These are phyloP conservation scores for Acrobasis repandana DNA, from an alignment of 2,888 invertebrate species.

Conservation along the genomic window DNA sequence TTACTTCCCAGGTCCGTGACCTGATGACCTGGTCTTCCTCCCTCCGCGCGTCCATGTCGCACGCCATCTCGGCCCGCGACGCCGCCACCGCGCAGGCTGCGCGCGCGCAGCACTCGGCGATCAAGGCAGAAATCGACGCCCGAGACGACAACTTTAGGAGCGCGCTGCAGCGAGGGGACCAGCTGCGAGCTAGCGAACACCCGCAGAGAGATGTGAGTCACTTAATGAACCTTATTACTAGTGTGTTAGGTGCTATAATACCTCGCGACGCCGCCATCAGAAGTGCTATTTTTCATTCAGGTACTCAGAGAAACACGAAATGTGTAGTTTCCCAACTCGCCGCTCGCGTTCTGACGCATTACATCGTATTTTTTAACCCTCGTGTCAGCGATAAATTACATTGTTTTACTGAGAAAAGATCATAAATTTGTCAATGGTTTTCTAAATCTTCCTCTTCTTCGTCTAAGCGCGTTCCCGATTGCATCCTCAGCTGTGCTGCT, in stretches of 20 bases:
- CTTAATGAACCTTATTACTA: not conserved
- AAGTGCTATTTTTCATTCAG: too few species aligned
- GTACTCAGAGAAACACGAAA: too few species aligned
- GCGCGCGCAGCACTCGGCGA: constrained; percentile 86
- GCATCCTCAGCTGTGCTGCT: too few species aligned
- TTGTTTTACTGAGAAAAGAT: too few species aligned
- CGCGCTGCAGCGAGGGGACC: constrained; percentile 89
- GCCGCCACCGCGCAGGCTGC: constrained; percentile 90
- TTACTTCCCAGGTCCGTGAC: constrained; percentile 92
- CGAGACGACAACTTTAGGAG: constrained; percentile 88
- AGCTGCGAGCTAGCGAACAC: constrained; percentile 93
- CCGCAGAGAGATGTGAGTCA: constrained; percentile 41
- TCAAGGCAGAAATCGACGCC: constrained; percentile 86
- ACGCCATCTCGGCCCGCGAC: constrained; percentile 91
- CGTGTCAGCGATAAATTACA: too few species aligned
- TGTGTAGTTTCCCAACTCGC: too few species aligned
- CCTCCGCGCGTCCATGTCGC: constrained; percentile 88
- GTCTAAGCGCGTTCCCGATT: too few species aligned
- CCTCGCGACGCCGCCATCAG: constrained; percentile 91
- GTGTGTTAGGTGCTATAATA: not conserved
- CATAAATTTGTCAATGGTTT: too few species aligned
- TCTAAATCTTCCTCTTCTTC: too few species aligned
- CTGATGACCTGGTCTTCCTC: constrained; percentile 96
- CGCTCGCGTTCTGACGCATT: too few species aligned
- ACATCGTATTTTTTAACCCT: too few species aligned